A percentile compares a stretch with the other conserved stretches of the same genome.
Evolutionary conservation across 2,888 invertebrate genomes (phyloP).

Genomic region (Drosophila borborema): DNA sequence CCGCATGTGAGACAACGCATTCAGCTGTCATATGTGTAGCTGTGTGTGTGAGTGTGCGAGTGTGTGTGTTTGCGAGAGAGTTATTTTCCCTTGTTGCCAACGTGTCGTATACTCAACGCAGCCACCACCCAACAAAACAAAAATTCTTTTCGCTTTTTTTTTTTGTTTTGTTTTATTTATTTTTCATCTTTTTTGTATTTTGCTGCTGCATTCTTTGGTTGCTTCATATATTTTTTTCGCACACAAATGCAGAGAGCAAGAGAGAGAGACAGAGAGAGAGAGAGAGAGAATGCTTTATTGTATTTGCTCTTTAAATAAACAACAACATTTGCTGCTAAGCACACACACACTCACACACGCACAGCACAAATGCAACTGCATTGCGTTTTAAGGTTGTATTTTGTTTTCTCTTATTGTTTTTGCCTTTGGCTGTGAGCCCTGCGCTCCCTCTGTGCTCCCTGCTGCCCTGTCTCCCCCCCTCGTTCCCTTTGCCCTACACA

Average conservation of each 20-base stretch:
- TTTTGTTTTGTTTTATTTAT: not conserved
- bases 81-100: slow-evolving; percentile 52
- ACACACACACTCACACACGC: slow-evolving; percentile 31
- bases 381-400: slow-evolving; percentile 44
- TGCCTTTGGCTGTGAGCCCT: slow-evolving; percentile 34
- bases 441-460: not conserved
- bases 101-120: slow-evolving; percentile 69
- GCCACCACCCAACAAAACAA: slow-evolving; percentile 61
- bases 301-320: slow-evolving; percentile 70
- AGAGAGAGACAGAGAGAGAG: slow-evolving; percentile 3
- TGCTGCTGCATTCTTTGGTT: slow-evolving; percentile 44
- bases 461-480: not conserved
- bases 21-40: not conserved
- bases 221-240: slow-evolving; percentile 40
- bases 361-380: slow-evolving; percentile 61
- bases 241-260: slow-evolving; percentile 12
- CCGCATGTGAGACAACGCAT: slow-evolving; percentile 41
- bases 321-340: slow-evolving; percentile 64
- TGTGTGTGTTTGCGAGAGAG: slow-evolving; percentile 11
- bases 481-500: not conserved
- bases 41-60: slow-evolving; percentile 1
- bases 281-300: slow-evolving; percentile 60
- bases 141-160: not conserved
- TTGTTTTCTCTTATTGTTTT: slow-evolving; percentile 61
- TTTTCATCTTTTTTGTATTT: slow-evolving; percentile 31